phyloP scores from a whole-genome alignment of 2,113 vertebrate genomes.

The Ictalurus furcatus region DNA sequence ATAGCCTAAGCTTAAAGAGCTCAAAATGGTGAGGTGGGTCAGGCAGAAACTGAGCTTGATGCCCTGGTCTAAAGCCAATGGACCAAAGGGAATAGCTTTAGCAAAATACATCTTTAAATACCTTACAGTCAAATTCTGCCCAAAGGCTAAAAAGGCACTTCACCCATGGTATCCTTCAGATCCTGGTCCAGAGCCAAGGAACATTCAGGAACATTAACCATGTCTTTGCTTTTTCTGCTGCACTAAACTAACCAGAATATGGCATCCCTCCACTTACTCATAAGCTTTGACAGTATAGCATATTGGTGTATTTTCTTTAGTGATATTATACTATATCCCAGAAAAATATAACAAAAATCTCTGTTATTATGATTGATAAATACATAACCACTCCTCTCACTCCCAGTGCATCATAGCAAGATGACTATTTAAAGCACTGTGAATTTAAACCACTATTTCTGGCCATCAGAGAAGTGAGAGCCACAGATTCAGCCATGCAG shows the following conservation, averaged over 20 bases:
- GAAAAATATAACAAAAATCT: background rate
- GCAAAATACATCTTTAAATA: background rate
- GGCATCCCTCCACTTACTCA: background rate
- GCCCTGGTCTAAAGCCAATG: background rate
- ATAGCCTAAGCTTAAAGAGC: background rate
- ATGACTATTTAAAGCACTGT: background rate
- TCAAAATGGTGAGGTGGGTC: background rate
- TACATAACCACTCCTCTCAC: background rate
- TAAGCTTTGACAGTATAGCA: background rate
- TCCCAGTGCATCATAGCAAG: background rate
- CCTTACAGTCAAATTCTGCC: background rate
- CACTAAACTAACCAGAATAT: background rate
- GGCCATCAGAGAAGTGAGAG: background rate
- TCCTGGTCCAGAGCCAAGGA: background rate
- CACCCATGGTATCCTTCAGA: background rate
- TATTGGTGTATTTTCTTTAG: background rate
- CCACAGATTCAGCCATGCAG: conserved; percentile 4
- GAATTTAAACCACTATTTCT: too few relatives aligned
- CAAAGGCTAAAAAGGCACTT: background rate
- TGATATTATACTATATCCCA: background rate
- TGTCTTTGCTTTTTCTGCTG: background rate
- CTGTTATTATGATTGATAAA: background rate
- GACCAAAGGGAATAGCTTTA: background rate
- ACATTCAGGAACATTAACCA: background rate
- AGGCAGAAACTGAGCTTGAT: background rate